Base-by-base conservation (phyloP, 2,888 invertebrate genomes). In the Julus scandinavius region DNA sequence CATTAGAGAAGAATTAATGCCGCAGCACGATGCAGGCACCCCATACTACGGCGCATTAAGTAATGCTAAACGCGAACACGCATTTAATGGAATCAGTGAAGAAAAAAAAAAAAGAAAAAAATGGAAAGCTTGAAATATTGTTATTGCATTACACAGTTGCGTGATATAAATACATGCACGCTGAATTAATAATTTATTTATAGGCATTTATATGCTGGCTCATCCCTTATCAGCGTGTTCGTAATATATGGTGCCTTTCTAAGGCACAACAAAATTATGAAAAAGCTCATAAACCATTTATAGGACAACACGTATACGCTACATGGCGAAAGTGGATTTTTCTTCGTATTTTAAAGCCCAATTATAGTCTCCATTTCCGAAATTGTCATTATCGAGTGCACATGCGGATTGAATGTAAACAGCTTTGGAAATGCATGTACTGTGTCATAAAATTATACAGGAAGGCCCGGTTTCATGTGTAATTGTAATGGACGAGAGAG, bases 91-190 rank as follows among this genome's bases (percentile, higher is more conserved):
- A 63, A 63, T 63, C 63, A n/a, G 20, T 20, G 63, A 63, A 63
- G 63, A 5, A 20, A 20, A 63, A 63, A 63, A 63, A 63, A 63
- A 63, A 63, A 63, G n/a, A 63, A 63, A 29, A 29, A 29, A 29
- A 29, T 29, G 63, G 20, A 63, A 20, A 63, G 63, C 63, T 63
- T 63, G 63, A 63, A 63, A 63, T 63, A 63, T 63, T 63, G 63
- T 63, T 63, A 63, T 63, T 63, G 63, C 63, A 63, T 63, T 63
- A n/a, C 63, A 15, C 63, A 63, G n/a, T 63, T 20, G 63, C 63
- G 63, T 63, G 63, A n/a, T 63, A 63, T 63, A 63, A 63, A 63
- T 63, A 63, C 63, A 63, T 63, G 63, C 63, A 63, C 63, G 63
- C 63, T 63, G 63, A 63, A 63, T 63, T 63, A 63, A 63, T 63